Base-by-base conservation (phyloP, 2,888 invertebrate genomes). In the Strigamia transsilvanica region DNA sequence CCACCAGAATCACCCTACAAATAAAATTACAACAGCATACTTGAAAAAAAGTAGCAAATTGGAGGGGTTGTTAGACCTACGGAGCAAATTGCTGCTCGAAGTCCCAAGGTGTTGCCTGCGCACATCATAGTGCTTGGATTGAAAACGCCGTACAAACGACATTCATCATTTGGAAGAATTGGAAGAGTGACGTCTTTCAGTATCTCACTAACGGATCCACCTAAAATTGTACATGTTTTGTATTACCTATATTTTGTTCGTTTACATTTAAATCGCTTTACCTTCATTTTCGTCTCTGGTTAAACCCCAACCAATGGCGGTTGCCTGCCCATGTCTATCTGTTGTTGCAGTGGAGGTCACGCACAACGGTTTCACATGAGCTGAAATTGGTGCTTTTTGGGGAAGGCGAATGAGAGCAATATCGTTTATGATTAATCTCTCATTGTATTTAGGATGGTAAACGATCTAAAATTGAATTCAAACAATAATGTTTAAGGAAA, bases 341-440 rank as follows among this genome's bases (percentile, higher is more conserved):
- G 73, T 13, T 1, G 73, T 73, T 27, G 27, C 32, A 15, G 32
- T 27, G 15, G 12, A 27, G 13, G 73, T 73, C 3, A 73, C 32
- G 15, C 73, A 73, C 23, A 73, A 27, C 10, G 27, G 73, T 12
- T 27, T 13, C 13, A 73, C 27, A 13, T 73, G 73, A 10, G 10
- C n/a, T 12, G 73, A 73, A 32, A 73, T 13, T 27, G 32, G 32
- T 73, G 73, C 27, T 73, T n/a, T 23, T 0, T 6, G 0, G 13
- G 73, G 73, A 73, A 73, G 73, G 27, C 32, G 27, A 27, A 73
- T 73, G 32, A 73, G 73, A 2, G 73, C 73, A 73, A 73, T 73
- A n/a, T 73, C 73, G 15, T 73, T 73, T 15, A 5, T 10, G 27
- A 73, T 73, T 32, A 1, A 3, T 27, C 32, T 27, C 32, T 73